Base-by-base conservation (phyloP, 2,888 invertebrate species). In the Lysandra coridon region DNA sequence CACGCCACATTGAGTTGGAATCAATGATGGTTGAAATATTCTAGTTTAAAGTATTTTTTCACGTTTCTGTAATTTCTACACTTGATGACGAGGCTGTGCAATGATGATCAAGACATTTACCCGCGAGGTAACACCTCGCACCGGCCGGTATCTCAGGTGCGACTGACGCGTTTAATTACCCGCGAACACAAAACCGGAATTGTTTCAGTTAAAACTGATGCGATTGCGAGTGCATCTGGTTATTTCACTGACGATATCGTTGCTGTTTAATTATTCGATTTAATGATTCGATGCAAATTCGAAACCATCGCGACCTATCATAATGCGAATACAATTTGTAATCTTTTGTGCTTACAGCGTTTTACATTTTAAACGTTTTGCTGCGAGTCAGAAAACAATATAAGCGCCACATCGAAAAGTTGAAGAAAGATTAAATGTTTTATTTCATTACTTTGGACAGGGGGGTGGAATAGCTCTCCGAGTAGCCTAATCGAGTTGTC, bases 261-360 rank as follows among this genome's bases (percentile, higher is more conserved):
- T 60, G 75, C 60, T 79, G 74, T 79, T 79, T 79, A 79, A 79
- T 79, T 79, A 79, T 74, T 79, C 79, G 79, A 79, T 79, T 79
- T 75, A 79, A 79, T 75, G 79, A 79, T 75, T 79, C 79, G 79
- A 79, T 79, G 79, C 79, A 79, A 79, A 79, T 79, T 74, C 64
- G 79, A 75, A 79, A 79, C 79, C 79, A 79, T 79, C 75, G 75
- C 75, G 75, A 79, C 79, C 79, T 75, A 75, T 75, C 74, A 76
- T 76, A 79, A 79, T 75, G 75, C n/a, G 79, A 79, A 79, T 79
- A 75, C 79, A 79, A 79, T 79, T 79, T 79, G 79, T 79, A 79
- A 79, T 79, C 75, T 79, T 79, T 75, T 79, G 64, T 49, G 75
- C 62, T 64, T 49, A 75, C 79, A 74, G 12, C 30, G 57, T 44